A percentile compares a stretch with the other conserved stretches of the same genome.
Evolutionary conservation across 1,140 invertebrate species (phyloP).

Genomic region (Drosophila kohkoa): DNA sequence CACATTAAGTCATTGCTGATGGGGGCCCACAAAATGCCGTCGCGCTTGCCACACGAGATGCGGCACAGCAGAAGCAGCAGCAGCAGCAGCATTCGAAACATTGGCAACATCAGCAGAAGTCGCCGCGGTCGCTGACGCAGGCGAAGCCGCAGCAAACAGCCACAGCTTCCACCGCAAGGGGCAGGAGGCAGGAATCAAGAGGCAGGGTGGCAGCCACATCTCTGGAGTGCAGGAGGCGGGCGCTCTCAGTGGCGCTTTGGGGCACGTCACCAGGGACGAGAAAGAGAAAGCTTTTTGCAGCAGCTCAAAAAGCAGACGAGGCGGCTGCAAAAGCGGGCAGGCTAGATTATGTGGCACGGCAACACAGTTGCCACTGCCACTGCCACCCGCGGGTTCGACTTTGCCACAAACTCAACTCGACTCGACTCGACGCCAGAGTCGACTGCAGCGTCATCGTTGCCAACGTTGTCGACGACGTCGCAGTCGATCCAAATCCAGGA

Average conservation of each 20-base stretch:
- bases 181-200: not conserved
- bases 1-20: conserved; percentile 75
- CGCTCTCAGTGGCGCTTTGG: conserved; percentile 15
- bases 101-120: not conserved
- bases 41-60: conserved; percentile 58
- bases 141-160: conserved; percentile 20
- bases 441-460: conserved; percentile 1
- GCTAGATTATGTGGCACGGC: conserved; percentile 57
- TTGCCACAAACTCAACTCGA: not conserved
- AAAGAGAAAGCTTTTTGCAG: conserved; percentile 34
- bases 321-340: conserved; percentile 66
- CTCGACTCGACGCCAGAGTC: not conserved
- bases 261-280: conserved; percentile 26
- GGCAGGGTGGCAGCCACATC: conserved; percentile 7
- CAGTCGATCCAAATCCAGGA: conserved; percentile 68
- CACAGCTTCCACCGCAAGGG: conserved; percentile 17
- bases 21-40: conserved; percentile 69
- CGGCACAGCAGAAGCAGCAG: not conserved
- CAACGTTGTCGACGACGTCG: conserved; percentile 15
- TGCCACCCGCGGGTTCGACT: conserved; percentile 24
- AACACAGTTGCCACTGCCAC: too few relatives aligned
- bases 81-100: not conserved
- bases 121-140: not conserved
- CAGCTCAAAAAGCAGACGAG: conserved; percentile 16
- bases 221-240: conserved; percentile 23